Percentiles rank a stretch among this genome's conserved stretches.
Conservation (phyloP, 2,888 invertebrate species). For the Netelia virgata region DNA sequence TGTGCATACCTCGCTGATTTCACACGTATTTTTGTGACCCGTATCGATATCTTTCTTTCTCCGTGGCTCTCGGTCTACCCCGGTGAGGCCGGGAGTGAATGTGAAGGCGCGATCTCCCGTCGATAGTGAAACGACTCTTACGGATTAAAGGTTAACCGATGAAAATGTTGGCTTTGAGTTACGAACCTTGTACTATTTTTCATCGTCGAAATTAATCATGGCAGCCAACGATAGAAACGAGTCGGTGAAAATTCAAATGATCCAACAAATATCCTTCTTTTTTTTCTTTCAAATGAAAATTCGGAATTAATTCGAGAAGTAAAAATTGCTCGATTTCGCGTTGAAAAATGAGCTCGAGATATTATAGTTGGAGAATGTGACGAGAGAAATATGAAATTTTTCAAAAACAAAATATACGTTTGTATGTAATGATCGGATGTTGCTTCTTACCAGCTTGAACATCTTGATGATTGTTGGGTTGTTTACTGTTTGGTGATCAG, state of each 20-base stretch:
- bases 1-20: slow-evolving; percentile 77
- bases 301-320: not conserved
- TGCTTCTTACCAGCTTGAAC: slow-evolving; percentile 84
- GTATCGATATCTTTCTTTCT: slow-evolving; percentile 37
- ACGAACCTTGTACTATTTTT: slow-evolving; percentile 10
- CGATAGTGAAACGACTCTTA: slow-evolving; percentile 38
- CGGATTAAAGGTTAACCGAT: slow-evolving; percentile 67
- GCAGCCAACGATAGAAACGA: not conserved
- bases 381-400: too few species aligned
- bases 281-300: not conserved
- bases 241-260: not conserved
- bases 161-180: slow-evolving; percentile 21
- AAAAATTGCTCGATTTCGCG: not conserved
- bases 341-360: slow-evolving; percentile 1
- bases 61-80: slow-evolving; percentile 6
- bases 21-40: slow-evolving; percentile 76
- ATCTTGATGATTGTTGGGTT: slow-evolving; percentile 81
- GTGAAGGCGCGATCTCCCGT: slow-evolving; percentile 64
- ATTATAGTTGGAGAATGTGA: not conserved
- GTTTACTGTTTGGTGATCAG: slow-evolving; percentile 82
- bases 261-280: not conserved
- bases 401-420: slow-evolving; percentile 5
- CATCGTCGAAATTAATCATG: not conserved
- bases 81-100: slow-evolving; percentile 72
- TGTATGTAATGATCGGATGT: slow-evolving; percentile 42